Evolutionary conservation across 2,113 vertebrate genomes (phyloP).

Genomic region (Tachysurus fulvidraco): DNA sequence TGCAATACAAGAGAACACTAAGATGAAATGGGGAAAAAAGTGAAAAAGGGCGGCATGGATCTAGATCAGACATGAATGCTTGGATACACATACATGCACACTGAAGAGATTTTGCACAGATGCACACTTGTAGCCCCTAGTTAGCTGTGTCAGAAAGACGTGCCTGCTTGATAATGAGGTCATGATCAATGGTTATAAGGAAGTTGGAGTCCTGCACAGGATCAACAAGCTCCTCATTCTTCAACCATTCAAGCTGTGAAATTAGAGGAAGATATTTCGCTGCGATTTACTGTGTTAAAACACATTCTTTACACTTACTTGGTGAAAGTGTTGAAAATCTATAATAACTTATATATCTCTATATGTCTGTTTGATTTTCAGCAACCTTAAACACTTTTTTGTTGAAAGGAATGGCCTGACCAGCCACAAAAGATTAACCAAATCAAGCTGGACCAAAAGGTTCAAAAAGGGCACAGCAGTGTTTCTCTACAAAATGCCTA

Average conservation of each 20-base stretch:
- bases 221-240: constrained; percentile 90
- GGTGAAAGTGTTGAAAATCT: neutral
- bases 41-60: constrained; percentile 43
- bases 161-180: constrained; percentile 98
- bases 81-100: constrained; percentile 25
- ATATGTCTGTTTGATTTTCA: neutral
- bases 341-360: neutral
- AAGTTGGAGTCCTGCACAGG: constrained; percentile 91
- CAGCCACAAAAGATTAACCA: neutral
- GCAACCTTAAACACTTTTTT: neutral
- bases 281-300: neutral
- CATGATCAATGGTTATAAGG: constrained; percentile 93
- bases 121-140: constrained; percentile 59
- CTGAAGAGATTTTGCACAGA: neutral
- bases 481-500: neutral
- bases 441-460: neutral
- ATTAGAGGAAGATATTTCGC: constrained; percentile 24
- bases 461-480: neutral
- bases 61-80: constrained; percentile 50
- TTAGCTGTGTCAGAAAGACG: constrained; percentile 92
- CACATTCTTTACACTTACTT: neutral
- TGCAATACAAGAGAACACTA: neutral
- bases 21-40: constrained; percentile 44
- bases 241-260: constrained; percentile 93
- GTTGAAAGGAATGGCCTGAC: neutral